These are phyloP conservation scores for Sminthurides aquaticus DNA, from an alignment of 2,888 invertebrate genomes.

Conservation along the genomic window DNA sequence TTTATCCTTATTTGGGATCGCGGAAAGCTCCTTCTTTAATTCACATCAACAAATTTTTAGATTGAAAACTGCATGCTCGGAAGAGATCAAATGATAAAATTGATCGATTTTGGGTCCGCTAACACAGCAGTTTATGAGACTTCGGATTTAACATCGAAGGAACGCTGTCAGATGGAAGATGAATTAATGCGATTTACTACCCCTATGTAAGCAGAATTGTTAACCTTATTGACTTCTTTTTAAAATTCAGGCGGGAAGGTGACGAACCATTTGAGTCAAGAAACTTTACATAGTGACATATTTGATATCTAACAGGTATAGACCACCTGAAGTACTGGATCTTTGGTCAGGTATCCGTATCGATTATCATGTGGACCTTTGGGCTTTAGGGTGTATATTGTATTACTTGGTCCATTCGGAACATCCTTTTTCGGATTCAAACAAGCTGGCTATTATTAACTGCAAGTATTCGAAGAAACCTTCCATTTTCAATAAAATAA, in stretches of 20 bases:
- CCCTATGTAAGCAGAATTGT: slow-evolving; percentile 54
- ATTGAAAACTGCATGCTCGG: slow-evolving; percentile 41
- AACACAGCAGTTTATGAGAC: slow-evolving; percentile 28
- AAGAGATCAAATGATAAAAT: slow-evolving; percentile 37
- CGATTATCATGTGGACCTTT: slow-evolving; percentile 82
- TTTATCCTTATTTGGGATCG: not conserved
- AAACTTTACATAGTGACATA: not conserved
- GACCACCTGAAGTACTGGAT: slow-evolving; percentile 97
- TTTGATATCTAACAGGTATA: slow-evolving; percentile 67
- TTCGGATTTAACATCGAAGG: slow-evolving; percentile 33
- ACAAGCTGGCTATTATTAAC: slow-evolving; percentile 92
- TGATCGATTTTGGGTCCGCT: slow-evolving; percentile 42
- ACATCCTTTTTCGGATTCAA: slow-evolving; percentile 92
- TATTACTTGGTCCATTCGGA: slow-evolving; percentile 85
- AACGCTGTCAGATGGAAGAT: slow-evolving; percentile 38
- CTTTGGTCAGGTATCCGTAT: slow-evolving; percentile 94
- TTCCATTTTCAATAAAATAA: slow-evolving; percentile 15
- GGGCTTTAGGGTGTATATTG: slow-evolving; percentile 94
- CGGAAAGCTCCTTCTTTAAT: not conserved
- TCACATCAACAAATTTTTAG: slow-evolving; percentile 22
- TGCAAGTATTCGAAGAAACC: slow-evolving; percentile 66
- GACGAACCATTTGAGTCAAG: too few species aligned
- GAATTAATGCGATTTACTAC: slow-evolving; percentile 69
- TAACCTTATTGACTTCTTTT: too few species aligned
- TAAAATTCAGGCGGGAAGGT: not conserved